Evolutionary conservation across 2,113 vertebrate species (phyloP).

Genomic region (Turnix velox): DNA sequence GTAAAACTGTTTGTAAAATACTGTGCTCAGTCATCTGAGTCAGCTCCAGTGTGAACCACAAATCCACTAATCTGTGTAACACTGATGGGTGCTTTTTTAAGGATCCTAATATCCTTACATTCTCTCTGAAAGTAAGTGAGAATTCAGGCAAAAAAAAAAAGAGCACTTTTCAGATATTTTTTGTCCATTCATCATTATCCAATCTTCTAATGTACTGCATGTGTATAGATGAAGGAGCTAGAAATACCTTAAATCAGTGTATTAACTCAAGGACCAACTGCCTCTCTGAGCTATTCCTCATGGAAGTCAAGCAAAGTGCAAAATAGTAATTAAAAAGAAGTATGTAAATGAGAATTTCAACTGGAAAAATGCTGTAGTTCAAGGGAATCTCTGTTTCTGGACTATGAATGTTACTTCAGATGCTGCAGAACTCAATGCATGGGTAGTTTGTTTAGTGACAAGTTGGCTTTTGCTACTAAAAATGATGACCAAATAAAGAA

Average conservation of each 20-base stretch:
- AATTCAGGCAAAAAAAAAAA: neutral
- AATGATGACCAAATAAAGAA: neutral
- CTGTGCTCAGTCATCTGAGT: neutral
- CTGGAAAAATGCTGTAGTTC: neutral
- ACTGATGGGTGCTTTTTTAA: neutral
- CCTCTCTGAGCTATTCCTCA: neutral
- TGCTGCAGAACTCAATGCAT: neutral
- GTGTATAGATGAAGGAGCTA: neutral
- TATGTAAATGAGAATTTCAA: neutral
- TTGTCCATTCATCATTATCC: neutral
- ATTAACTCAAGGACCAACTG: neutral
- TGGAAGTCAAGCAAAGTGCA: neutral
- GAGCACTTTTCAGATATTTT: conserved; percentile 21
- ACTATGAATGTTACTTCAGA: neutral
- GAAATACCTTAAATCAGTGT: neutral
- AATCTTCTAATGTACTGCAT: neutral
- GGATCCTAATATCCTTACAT: neutral
- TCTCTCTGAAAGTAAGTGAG: neutral
- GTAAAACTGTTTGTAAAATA: neutral
- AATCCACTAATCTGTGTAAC: neutral
- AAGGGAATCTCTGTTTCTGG: neutral
- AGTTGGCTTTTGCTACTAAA: neutral
- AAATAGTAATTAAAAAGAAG: neutral
- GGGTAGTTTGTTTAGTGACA: neutral
- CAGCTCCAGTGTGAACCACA: neutral